These are phyloP conservation scores for Pentalonia nigronervosa DNA, from an alignment of 1,140 invertebrate genomes.

Conservation along the genomic window DNA sequence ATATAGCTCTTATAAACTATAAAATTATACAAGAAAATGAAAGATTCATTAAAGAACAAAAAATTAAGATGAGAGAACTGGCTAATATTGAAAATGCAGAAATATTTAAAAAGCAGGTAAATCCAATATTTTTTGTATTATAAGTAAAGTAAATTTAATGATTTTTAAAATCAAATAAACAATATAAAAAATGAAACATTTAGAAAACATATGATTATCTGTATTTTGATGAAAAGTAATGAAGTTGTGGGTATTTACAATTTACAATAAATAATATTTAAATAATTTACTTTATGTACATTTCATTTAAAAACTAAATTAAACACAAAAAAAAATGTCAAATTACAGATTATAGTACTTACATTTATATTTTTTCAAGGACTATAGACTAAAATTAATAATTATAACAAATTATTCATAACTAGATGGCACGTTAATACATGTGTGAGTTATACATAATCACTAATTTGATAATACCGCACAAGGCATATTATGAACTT, in stretches of 20 bases:
- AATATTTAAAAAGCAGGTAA: slow-evolving; percentile 34
- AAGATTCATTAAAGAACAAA: slow-evolving; percentile 5
- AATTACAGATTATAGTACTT: too few relatives aligned
- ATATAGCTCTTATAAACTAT: slow-evolving; percentile 33
- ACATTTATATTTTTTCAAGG: too few relatives aligned
- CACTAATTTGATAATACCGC: too few relatives aligned
- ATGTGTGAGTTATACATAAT: too few relatives aligned
- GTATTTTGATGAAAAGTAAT: not conserved
- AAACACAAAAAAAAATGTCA: too few relatives aligned
- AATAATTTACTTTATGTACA: not conserved
- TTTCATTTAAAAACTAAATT: too few relatives aligned
- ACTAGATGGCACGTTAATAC: too few relatives aligned
- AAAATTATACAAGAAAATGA: slow-evolving; percentile 36
- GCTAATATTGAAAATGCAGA: not conserved
- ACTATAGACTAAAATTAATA: too few relatives aligned
- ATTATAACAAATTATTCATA: too few relatives aligned
- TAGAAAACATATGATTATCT: too few relatives aligned
- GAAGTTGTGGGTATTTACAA: not conserved
- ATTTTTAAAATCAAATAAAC: not conserved
- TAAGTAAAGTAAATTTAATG: not conserved
- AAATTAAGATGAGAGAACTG: slow-evolving; percentile 16
- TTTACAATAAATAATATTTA: not conserved
- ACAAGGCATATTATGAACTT: too few relatives aligned
- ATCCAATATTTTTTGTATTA: not conserved
- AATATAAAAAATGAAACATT: not conserved